Conservation (phyloP, 2,888 invertebrate genomes). For the Abscondita cerata region DNA sequence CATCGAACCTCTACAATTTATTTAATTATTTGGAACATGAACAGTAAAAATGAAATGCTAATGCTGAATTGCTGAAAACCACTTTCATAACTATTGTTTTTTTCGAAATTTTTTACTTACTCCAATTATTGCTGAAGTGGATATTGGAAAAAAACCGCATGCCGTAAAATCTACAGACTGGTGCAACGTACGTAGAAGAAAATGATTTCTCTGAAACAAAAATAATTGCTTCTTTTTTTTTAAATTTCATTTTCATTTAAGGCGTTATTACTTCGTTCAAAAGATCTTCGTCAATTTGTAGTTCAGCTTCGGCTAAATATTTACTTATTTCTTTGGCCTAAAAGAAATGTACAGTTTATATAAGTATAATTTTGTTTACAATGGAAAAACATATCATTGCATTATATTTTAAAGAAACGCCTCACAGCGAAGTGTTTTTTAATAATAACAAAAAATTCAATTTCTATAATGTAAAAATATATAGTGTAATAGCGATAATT, state of each 20-base stretch:
- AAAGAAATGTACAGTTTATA: too few relatives aligned
- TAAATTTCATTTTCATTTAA: too few relatives aligned
- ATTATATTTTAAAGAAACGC: too few relatives aligned
- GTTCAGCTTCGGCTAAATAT: conserved; percentile 22
- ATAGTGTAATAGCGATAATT: too few relatives aligned
- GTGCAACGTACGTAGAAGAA: conserved; percentile 37
- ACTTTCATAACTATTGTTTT: neutral
- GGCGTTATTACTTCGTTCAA: conserved; percentile 20
- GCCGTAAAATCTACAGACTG: conserved; percentile 36
- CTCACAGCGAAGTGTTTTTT: too few relatives aligned
- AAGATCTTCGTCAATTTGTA: conserved; percentile 18
- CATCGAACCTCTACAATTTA: too few relatives aligned
- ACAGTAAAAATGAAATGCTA: conserved; percentile 25
- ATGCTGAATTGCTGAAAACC: conserved; percentile 30
- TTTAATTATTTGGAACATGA: conserved; percentile 29
- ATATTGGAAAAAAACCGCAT: conserved; percentile 35
- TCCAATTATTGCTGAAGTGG: conserved; percentile 37
- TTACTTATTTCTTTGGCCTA: conserved; percentile 28
- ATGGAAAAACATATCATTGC: too few relatives aligned
- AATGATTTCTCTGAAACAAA: conserved; percentile 37
- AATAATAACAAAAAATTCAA: too few relatives aligned
- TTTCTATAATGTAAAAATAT: too few relatives aligned
- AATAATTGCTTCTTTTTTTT: neutral
- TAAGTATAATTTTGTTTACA: too few relatives aligned
- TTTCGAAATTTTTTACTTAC: conserved; percentile 16